Evolutionary conservation across 2,113 vertebrate species (phyloP).

Genomic region (Petaurus breviceps): DNA sequence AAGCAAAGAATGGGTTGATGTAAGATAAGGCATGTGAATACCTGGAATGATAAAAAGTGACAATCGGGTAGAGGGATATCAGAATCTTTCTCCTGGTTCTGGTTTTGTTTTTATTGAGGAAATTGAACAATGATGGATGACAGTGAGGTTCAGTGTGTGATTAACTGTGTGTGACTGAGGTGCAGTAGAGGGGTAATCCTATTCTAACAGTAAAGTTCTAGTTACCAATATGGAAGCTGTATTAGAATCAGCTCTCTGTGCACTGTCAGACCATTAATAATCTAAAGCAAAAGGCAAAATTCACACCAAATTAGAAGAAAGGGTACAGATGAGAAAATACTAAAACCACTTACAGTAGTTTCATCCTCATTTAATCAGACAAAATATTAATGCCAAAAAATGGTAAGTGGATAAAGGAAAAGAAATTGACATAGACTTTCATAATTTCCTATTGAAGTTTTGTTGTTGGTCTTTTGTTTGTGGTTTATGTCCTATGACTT

Average conservation of each 20-base stretch:
- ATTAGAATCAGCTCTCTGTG: neutral
- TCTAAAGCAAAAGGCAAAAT: neutral
- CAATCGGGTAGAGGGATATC: neutral
- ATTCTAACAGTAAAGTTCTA: neutral
- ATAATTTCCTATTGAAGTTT: neutral
- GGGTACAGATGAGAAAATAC: neutral
- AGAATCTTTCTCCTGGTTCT: neutral
- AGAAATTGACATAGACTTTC: neutral
- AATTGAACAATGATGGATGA: neutral
- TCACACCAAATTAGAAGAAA: neutral
- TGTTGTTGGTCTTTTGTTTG: neutral
- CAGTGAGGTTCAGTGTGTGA: neutral
- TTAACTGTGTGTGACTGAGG: neutral
- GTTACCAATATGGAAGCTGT: neutral
- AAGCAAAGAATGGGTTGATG: neutral
- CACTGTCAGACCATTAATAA: neutral
- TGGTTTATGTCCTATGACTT: neutral
- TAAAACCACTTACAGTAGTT: neutral
- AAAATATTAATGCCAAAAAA: neutral
- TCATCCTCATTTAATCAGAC: neutral
- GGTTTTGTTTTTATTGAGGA: neutral
- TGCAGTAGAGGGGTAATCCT: neutral
- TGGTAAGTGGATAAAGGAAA: neutral
- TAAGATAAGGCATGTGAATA: neutral
- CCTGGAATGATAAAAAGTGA: neutral